phyloP scores from a whole-genome alignment of 2,113 vertebrate genomes.

The Halichoerus grypus region DNA sequence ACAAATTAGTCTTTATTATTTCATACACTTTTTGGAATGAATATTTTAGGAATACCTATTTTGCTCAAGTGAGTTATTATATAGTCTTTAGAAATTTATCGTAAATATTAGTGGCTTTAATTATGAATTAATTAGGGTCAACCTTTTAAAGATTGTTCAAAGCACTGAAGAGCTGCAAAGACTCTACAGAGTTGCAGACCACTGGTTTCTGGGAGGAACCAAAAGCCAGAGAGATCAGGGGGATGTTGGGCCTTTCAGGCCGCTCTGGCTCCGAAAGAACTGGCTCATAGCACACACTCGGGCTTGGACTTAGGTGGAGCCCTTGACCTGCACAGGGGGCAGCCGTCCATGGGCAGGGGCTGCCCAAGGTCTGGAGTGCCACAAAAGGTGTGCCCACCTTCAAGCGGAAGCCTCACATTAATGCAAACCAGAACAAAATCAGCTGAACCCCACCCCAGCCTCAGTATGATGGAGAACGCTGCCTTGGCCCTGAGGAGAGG shows the following conservation, averaged over 20 bases:
- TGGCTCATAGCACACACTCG: accelerated
- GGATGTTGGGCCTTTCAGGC: background rate
- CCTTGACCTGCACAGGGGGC: background rate
- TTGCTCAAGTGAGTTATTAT: background rate
- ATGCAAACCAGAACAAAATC: background rate
- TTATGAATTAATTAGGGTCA: background rate
- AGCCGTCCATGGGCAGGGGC: background rate
- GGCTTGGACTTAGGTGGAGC: background rate
- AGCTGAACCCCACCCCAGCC: background rate
- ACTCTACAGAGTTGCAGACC: background rate
- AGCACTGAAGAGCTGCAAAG: background rate
- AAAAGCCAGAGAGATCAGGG: background rate
- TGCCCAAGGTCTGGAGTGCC: too few relatives aligned
- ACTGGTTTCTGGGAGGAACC: background rate
- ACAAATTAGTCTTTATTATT: background rate
- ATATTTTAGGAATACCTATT: background rate
- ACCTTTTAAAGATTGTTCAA: background rate
- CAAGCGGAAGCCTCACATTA: accelerated
- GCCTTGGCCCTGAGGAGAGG: background rate
- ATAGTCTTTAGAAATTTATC: background rate
- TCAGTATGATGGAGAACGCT: background rate
- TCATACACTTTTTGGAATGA: background rate
- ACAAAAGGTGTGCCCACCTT: accelerated
- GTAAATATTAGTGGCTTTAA: background rate
- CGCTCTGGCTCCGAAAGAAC: background rate